phyloP scores from a whole-genome alignment of 2,797 vertebrate species.

The Myiotriccus ornatus region DNA sequence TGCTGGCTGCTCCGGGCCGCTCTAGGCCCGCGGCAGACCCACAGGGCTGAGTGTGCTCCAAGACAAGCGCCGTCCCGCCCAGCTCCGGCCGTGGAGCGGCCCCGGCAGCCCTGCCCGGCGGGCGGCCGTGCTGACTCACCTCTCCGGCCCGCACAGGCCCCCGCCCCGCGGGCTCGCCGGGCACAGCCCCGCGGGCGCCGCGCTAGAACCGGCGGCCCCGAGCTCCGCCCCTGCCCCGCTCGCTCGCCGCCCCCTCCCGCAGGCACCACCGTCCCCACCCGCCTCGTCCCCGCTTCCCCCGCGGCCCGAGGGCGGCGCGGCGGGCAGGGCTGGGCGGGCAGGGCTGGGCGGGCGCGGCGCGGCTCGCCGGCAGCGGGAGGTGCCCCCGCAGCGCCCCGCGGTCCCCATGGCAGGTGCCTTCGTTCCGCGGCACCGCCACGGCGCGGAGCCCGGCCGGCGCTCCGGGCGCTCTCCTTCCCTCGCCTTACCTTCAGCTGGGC shows the following conservation, averaged over 20 bases:
- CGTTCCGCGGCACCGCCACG: background rate
- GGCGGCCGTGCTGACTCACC: background rate
- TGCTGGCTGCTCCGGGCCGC: background rate
- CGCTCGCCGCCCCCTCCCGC: background rate
- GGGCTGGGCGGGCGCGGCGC: background rate
- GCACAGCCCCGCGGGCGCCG: background rate
- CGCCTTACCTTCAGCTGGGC: background rate
- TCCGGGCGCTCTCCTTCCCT: background rate
- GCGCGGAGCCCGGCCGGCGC: background rate
- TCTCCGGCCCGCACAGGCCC: background rate
- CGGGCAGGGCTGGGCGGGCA: too few relatives aligned
- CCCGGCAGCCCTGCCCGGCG: too few relatives aligned
- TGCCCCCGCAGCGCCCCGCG: background rate
- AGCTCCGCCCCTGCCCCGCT: background rate
- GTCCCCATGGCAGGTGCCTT: background rate
- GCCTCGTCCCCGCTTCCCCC: background rate
- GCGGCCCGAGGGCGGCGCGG: background rate
- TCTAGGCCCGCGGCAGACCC: fast-evolving
- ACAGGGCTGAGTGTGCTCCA: background rate
- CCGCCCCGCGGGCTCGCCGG: background rate
- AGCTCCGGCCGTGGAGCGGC: background rate
- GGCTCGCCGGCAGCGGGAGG: background rate
- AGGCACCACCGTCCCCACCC: background rate
- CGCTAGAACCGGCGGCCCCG: background rate
- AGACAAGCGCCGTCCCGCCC: background rate